A percentile compares a stretch with the other conserved stretches of the same genome.
Evolutionary conservation across 2,888 invertebrate species (phyloP).

Genomic region (Cerastis leucographa): DNA sequence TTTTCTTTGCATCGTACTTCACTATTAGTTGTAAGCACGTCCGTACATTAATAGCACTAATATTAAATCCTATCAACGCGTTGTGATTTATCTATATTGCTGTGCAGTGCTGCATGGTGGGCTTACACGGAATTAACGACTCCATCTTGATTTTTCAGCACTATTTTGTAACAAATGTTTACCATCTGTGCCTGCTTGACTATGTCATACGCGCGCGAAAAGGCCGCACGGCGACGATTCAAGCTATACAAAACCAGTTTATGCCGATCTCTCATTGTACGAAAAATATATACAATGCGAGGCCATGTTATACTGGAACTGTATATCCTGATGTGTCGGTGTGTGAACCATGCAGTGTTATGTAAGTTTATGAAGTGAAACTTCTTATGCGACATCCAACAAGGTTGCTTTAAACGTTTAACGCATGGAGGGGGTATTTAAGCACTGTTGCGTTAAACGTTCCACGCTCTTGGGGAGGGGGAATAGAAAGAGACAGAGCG

Average conservation of each 20-base stretch:
- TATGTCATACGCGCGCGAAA: background rate
- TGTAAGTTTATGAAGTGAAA: too few relatives aligned
- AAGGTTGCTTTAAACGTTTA: too few relatives aligned
- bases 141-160: background rate
- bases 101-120: slow-evolving; percentile 1
- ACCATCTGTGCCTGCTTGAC: background rate
- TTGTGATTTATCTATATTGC: slow-evolving; percentile 64
- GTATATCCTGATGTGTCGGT: too few relatives aligned
- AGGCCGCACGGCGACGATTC: background rate
- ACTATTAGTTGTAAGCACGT: slow-evolving; percentile 56
- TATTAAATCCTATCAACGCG: slow-evolving; percentile 58
- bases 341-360: background rate
- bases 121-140: background rate
- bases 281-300: too few relatives aligned
- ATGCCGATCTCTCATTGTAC: too few relatives aligned
- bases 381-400: too few relatives aligned
- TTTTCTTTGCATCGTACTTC: slow-evolving; percentile 59
- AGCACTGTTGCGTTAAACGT: too few relatives aligned
- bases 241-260: too few relatives aligned
- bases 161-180: background rate
- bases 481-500: too few relatives aligned
- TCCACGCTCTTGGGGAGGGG: too few relatives aligned
- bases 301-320: too few relatives aligned
- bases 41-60: slow-evolving; percentile 55
- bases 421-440: too few relatives aligned